Base-by-base conservation (phyloP, 2,113 vertebrate species). In the Hippolais icterina region DNA sequence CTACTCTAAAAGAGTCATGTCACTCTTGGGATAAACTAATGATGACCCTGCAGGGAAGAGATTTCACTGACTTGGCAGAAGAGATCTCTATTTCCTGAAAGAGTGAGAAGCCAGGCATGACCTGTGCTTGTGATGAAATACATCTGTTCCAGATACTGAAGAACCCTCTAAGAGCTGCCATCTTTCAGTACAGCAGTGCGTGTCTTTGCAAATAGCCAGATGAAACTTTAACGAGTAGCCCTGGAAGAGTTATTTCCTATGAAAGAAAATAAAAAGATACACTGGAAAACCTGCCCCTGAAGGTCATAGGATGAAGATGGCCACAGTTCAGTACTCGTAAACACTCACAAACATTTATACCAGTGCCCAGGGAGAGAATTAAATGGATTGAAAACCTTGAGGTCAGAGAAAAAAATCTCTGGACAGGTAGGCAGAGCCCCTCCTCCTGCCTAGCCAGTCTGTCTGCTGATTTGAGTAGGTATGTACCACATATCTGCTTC, bases 41-140 rank as follows among this genome's bases (percentile, higher is more conserved):
- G 31, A 81, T 15, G 20, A 81, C 76, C 76, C 83, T 83, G 49
- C 93, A 86, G 90, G 79, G 83, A 89, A 63, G 71, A 88, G 82
- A 56, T 90, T 96, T 95, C 85, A 50, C 47, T 90, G 66, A 41
- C 78, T 93, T 83, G 71, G 59, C 64, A 93, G 79, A 86, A 89
- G 96, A 96, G 80, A 71, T 93, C 78, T 89, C 90, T 88, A 72
- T 96, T 94, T 96, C 52, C 64, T 12, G 0, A 44, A 89, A 90
- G 84, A 88, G 54, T 29, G 68, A 93, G 82, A 93, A 93, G 56
- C 85, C 83, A 87, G 56, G 37, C 85, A 33, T 93, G 90, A 86
- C 86, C 92, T 83, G 28, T 75, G 57, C 79, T 86, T 83, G 78
- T 91, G 87, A 77, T 90, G 90, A 86, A 90, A 89, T 72, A 70